These are phyloP conservation scores for Eilema sororculum DNA, from an alignment of 2,888 invertebrate species.

Conservation along the genomic window DNA sequence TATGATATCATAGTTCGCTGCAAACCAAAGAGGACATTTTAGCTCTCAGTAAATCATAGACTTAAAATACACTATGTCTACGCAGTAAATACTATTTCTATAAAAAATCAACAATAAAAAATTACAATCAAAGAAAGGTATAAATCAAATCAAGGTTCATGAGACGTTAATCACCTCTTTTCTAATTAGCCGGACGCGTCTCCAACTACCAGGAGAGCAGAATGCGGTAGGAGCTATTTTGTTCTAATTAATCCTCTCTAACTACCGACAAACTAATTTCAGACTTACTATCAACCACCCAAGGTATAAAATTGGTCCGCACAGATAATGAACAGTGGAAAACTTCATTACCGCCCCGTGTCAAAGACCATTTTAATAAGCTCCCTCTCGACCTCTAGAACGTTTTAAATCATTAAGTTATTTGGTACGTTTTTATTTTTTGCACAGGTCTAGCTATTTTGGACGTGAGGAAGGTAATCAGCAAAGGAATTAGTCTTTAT, in stretches of 20 bases:
- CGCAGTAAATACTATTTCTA: too few species aligned
- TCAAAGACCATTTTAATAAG: conserved; percentile 47
- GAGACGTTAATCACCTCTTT: conserved; percentile 30
- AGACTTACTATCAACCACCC: conserved; percentile 31
- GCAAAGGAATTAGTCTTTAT: conserved; percentile 57
- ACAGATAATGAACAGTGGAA: conserved; percentile 44
- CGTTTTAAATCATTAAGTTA: conserved; percentile 25
- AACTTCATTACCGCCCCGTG: conserved; percentile 59
- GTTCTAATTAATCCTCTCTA: conserved; percentile 50
- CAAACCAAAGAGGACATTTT: too few species aligned
- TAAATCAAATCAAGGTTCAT: neutral
- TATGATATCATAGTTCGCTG: too few species aligned
- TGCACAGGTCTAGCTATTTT: conserved; percentile 38
- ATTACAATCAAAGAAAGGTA: neutral
- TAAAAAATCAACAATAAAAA: neutral
- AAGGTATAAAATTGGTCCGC: conserved; percentile 52
- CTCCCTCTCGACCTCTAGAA: conserved; percentile 30
- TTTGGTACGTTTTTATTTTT: conserved; percentile 34
- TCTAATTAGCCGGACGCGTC: conserved; percentile 38
- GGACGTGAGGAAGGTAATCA: conserved; percentile 54
- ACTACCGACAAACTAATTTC: conserved; percentile 38
- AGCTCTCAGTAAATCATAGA: too few species aligned
- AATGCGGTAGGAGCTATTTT: conserved; percentile 44
- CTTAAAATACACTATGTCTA: too few species aligned
- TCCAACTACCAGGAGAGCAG: conserved; percentile 38